Evolutionary conservation across 2,797 vertebrate genomes (phyloP).

Genomic region (Coluber constrictor): DNA sequence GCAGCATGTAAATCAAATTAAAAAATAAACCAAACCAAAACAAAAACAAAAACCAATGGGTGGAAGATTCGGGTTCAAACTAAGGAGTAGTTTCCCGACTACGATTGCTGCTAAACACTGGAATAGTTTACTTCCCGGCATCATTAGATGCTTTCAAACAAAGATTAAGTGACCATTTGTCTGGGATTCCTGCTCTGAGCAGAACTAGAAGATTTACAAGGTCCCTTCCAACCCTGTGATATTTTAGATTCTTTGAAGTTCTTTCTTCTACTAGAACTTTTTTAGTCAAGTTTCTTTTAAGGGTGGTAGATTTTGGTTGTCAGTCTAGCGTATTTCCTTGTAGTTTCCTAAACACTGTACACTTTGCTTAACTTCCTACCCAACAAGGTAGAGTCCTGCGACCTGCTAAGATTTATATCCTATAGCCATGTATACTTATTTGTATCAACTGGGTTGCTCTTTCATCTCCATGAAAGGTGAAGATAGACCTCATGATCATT

Average conservation of each 20-base stretch:
- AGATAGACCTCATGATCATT: too few relatives aligned
- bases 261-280: neutral
- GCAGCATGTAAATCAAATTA: too few relatives aligned
- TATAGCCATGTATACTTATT: neutral
- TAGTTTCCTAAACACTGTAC: neutral
- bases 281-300: neutral
- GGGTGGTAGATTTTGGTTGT: neutral
- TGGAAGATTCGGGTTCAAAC: neutral
- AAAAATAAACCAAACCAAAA: too few relatives aligned
- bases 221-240: neutral
- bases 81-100: neutral
- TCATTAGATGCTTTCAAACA: neutral
- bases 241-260: neutral
- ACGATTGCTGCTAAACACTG: neutral
- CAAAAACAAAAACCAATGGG: neutral
- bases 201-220: neutral
- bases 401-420: neutral
- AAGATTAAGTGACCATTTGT: neutral
- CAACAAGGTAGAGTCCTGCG: neutral
- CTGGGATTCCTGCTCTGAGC: neutral
- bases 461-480: neutral
- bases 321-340: neutral
- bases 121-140: neutral
- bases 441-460: neutral
- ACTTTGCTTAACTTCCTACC: neutral